Conservation (phyloP, 2,797 vertebrate genomes). For the Peromyscus attwateri region DNA sequence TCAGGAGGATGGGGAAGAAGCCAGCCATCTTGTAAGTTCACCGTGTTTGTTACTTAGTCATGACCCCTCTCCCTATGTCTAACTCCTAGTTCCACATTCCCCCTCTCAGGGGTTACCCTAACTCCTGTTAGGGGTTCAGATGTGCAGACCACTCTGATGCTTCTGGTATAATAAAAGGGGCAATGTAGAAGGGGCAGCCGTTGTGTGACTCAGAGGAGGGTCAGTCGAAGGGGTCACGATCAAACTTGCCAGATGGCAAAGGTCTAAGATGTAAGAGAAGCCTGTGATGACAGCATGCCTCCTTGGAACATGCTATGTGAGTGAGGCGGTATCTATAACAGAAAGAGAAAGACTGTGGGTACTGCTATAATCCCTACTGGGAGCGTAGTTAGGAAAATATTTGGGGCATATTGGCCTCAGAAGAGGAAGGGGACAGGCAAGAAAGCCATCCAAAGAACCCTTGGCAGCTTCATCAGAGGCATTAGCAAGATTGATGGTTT, state of each 20-base stretch:
- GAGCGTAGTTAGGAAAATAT: neutral
- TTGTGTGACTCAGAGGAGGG: neutral
- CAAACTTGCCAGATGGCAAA: neutral
- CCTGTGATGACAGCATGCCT: neutral
- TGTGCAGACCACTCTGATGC: neutral
- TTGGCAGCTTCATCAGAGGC: neutral
- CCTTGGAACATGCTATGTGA: neutral
- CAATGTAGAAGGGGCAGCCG: neutral
- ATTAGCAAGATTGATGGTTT: constrained; percentile 8
- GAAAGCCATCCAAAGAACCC: neutral
- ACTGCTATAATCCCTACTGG: neutral
- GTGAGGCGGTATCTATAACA: neutral
- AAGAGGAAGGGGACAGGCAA: neutral
- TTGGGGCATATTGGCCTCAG: neutral
- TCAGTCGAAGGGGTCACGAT: neutral
- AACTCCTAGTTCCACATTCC: neutral
- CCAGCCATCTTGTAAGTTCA: neutral
- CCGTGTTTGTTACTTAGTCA: neutral
- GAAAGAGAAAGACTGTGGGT: neutral
- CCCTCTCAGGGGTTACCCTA: neutral
- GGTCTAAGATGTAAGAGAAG: neutral
- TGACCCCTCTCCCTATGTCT: neutral
- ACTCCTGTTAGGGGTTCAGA: neutral
- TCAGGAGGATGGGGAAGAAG: neutral
- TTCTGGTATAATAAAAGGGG: neutral